Evolutionary conservation across 2,888 invertebrate genomes (phyloP).

Genomic region (Caradrina clavipalpis): DNA sequence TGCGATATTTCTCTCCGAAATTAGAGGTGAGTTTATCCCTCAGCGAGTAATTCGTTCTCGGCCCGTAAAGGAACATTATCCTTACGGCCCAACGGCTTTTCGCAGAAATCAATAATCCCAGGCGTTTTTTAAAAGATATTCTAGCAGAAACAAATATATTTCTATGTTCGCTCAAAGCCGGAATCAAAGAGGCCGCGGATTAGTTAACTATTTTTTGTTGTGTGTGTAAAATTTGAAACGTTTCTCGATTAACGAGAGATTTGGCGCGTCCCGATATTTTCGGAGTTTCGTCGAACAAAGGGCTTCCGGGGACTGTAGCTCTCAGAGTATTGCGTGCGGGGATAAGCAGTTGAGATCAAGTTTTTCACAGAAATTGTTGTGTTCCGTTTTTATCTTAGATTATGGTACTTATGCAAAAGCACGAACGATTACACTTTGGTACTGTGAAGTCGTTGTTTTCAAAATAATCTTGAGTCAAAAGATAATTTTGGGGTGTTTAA

Average conservation of each 20-base stretch:
- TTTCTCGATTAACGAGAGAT: conserved; percentile 86
- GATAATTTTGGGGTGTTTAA: conserved; percentile 26
- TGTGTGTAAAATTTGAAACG: conserved; percentile 84
- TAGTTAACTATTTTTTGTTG: conserved; percentile 82
- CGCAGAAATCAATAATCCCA: conserved; percentile 88
- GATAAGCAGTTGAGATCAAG: conserved; percentile 79
- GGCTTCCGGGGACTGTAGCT: conserved; percentile 84
- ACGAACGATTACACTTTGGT: conserved; percentile 35
- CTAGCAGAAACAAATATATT: conserved; percentile 86
- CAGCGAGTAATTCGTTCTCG: conserved; percentile 87
- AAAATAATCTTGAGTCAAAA: conserved; percentile 28
- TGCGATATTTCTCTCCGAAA: conserved; percentile 81
- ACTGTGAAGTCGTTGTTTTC: conserved; percentile 40
- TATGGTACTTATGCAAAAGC: conserved; percentile 63
- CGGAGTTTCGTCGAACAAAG: conserved; percentile 80
- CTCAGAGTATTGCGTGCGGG: conserved; percentile 79
- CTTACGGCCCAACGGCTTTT: conserved; percentile 83
- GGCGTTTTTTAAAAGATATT: conserved; percentile 82
- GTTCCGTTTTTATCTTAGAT: conserved; percentile 64
- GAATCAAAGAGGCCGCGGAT: conserved; percentile 89
- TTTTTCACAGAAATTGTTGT: conserved; percentile 76
- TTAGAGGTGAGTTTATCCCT: conserved; percentile 88
- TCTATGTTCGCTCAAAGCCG: conserved; percentile 73
- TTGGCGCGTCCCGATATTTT: conserved; percentile 83
- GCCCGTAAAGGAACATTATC: conserved; percentile 86